Evolutionary conservation across 2,888 invertebrate genomes (phyloP), one percentile per base, ranked within the genome.

Genomic region (Drosophila leonis): DNA sequence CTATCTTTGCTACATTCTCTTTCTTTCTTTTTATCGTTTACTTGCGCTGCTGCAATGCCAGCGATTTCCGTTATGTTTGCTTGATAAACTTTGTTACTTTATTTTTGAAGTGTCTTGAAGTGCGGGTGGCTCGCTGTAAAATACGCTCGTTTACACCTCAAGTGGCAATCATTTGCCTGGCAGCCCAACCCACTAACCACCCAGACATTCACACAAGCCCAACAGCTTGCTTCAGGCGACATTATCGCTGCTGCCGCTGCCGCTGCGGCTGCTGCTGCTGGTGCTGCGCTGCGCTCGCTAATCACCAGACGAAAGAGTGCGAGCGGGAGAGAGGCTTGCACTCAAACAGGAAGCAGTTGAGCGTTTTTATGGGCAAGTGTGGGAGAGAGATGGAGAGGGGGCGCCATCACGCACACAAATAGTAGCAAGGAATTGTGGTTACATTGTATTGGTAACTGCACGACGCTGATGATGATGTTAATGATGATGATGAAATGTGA

Each of bases 111-210:
- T 71, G 63, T 71, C 55, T 74, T 61, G 56, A 72, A 73, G 80
- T 75, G 70, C 65, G 65, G 59, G 61, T 65, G 77, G 65, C 70
- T 82, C 74, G 82, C 72, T 76, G 80, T 89, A 83, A 89, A 89
- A 85, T 89, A 74, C 82, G 88, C 78, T 86, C 86, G 77, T 88
- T 90, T 80, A 80, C 86, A 88, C 84, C 79, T 86, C 77, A 78
- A 86, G 86, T 88, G 82, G 71, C 83, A 79, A 86, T 83, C 82
- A 81, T 79, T 83, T 80, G 78, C 75, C 70, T 68, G 63, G 61
- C 63, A 74, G 56, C 55, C 52, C 65, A 56, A 24, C 9, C 20
- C 15, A 27, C 44, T 18, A 0, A 18, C 37, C 12, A 27, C 12
- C 10, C 42, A 20, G 15, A 39, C 48, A 42, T 4, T 29, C 29